phyloP scores from a whole-genome alignment of 1,140 invertebrate species.

The Aporrectodea caliginosa region DNA sequence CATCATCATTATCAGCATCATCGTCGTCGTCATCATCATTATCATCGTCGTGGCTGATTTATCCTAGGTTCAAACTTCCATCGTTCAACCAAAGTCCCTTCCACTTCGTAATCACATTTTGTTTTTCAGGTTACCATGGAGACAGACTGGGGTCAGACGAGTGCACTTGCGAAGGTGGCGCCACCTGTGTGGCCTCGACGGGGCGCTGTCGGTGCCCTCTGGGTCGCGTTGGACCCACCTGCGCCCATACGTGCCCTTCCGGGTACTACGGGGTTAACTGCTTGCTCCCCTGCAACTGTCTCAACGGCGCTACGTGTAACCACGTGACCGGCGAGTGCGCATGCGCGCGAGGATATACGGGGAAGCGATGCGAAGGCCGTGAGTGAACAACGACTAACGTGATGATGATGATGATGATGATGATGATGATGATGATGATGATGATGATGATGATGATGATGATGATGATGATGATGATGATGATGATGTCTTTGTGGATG shows the following conservation, averaged over 20 bases:
- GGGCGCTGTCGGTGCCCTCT: conserved; percentile 73
- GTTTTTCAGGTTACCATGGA: too few species aligned
- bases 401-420: conserved; percentile 19
- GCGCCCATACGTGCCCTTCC: conserved; percentile 61
- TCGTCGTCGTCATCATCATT: too few species aligned
- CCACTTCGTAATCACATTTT: too few species aligned
- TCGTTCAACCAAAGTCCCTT: too few species aligned
- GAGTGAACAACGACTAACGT: neutral
- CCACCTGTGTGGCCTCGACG: conserved; percentile 72
- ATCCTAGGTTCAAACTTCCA: too few species aligned
- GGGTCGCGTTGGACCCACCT: conserved; percentile 30
- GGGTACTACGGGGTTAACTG: conserved; percentile 75
- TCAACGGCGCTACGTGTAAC: conserved; percentile 77
- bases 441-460: conserved; percentile 20
- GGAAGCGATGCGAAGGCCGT: conserved; percentile 63
- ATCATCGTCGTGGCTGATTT: too few species aligned
- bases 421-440: conserved; percentile 16
- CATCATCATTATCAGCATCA: too few species aligned
- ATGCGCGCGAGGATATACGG: conserved; percentile 75
- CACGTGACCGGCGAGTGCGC: conserved; percentile 72
- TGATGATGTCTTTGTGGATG: neutral
- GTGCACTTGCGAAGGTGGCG: conserved; percentile 44
- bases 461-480: conserved; percentile 6
- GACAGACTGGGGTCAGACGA: too few species aligned
- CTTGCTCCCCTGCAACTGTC: conserved; percentile 65